phyloP scores from a whole-genome alignment of 2,888 invertebrate species.

The Periphyllus acericola region DNA sequence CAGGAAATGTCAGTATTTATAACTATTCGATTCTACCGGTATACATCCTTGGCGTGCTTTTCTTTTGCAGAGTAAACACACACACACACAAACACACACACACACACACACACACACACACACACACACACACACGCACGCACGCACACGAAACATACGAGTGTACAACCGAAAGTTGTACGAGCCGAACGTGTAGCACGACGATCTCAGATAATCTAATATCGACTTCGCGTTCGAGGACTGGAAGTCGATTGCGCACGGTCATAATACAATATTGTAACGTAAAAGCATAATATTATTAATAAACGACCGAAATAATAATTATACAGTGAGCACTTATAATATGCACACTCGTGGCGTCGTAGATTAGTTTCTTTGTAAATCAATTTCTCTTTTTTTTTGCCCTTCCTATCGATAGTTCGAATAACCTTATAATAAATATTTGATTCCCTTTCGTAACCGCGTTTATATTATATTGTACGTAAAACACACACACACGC shows the following conservation, averaged over 20 bases:
- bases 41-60: conserved; percentile 18
- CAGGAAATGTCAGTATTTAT: conserved; percentile 5
- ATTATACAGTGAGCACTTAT: neutral
- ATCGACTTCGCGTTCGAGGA: neutral
- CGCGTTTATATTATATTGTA: neutral
- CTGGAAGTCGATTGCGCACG: neutral
- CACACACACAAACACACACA: too few species aligned
- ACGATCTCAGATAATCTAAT: neutral
- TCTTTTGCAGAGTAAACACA: neutral
- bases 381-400: neutral
- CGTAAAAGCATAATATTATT: neutral
- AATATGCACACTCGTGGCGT: neutral
- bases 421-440: neutral
- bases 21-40: neutral
- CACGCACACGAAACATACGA: too few species aligned
- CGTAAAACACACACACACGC: neutral
- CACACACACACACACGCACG: too few species aligned
- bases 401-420: neutral
- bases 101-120: too few species aligned
- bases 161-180: neutral
- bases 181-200: neutral
- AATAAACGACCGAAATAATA: neutral
- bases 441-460: neutral
- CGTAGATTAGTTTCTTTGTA: neutral
- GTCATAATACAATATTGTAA: neutral